Base-by-base conservation (phyloP, 2,113 vertebrate genomes). In the Gymnocephalus cernua region DNA sequence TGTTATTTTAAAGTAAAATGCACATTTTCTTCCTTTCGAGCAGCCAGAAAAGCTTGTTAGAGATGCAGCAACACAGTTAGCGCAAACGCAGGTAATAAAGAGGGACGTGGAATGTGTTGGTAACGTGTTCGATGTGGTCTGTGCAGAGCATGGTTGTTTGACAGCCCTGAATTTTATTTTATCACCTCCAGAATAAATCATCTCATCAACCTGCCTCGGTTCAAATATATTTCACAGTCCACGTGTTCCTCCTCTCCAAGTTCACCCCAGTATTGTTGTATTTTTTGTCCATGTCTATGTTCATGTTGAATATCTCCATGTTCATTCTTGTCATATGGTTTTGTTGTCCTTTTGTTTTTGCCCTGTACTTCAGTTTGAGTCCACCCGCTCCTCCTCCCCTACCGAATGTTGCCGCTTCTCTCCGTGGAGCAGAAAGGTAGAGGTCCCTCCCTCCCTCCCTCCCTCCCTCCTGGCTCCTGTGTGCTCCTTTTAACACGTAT, bases 341-440 rank as follows among this genome's bases (percentile, higher is more conserved):
- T 63, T 74, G 14, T 84, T 87, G 58, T 86, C 41, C 32, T 91
- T 89, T 68, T 61, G 23, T 95, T 94, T 77, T 79, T 68, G 38
- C 93, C 72, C 64, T 96, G 94, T 95, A 92, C 95, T 96, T 94
- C 96, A 99, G 98, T 98, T 97, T 95, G 95, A 96, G 92, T 96
- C 95, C 95, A 95, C 94, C 92, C 96, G 96, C 93, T 96, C 97
- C 91, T 95, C 96, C 91, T 99, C 97, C 95, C 97, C 97, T 87
- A 95, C 96, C 94, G 97, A 99, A 94, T 99, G 98, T 96, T 99
- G 98, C 95, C 96, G 95, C 95, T 97, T 99, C 95, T 95, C 97
- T 90, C 97, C 97, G 83, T 97, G 98, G 98, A 99, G 96, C 96
- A 97, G 97, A 99, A 98, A 99, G 97, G 98, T 99, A 99, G 94